phyloP scores from a whole-genome alignment of 2,888 invertebrate genomes.

The Drosophila bunnanda region DNA sequence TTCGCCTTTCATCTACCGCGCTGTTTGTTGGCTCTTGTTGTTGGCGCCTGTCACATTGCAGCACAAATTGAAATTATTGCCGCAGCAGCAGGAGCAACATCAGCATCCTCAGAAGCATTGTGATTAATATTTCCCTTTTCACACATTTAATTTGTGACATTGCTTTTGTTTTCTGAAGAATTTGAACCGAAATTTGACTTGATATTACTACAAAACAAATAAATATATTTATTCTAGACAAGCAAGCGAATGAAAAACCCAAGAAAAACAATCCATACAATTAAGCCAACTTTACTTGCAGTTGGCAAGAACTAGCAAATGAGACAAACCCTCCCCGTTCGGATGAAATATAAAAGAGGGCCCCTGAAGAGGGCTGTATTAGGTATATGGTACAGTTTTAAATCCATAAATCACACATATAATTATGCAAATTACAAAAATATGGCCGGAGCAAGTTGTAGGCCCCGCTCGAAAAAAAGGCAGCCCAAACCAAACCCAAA shows the following conservation, averaged over 20 bases:
- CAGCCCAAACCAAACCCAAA: slow-evolving; percentile 6
- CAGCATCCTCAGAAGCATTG: slow-evolving; percentile 21
- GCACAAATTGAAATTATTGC: slow-evolving; percentile 79
- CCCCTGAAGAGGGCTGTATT: slow-evolving; percentile 6
- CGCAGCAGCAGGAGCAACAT: slow-evolving; percentile 22
- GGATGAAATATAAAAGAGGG: slow-evolving; percentile 29
- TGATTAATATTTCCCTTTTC: slow-evolving; percentile 69
- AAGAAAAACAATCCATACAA: slow-evolving; percentile 19
- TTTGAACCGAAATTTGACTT: neutral
- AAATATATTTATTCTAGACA: neutral
- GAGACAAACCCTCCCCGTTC: slow-evolving; percentile 38
- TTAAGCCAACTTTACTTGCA: slow-evolving; percentile 14
- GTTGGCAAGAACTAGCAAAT: slow-evolving; percentile 27
- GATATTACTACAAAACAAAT: neutral
- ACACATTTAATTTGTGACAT: slow-evolving; percentile 24
- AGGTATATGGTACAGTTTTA: slow-evolving; percentile 53
- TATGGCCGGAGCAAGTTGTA: slow-evolving; percentile 59
- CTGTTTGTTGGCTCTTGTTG: slow-evolving; percentile 55
- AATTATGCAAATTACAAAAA: slow-evolving; percentile 76
- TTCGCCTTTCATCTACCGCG: slow-evolving; percentile 63
- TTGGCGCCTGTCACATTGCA: slow-evolving; percentile 72
- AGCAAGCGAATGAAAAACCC: neutral
- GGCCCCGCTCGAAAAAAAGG: slow-evolving; percentile 45
- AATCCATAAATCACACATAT: slow-evolving; percentile 78
- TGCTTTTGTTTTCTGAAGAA: slow-evolving; percentile 15